These are phyloP conservation scores for Aurelia aurita DNA, from an alignment of 30 jellyfish, hydroid and myxozoan genomes.

Conservation along the genomic window DNA sequence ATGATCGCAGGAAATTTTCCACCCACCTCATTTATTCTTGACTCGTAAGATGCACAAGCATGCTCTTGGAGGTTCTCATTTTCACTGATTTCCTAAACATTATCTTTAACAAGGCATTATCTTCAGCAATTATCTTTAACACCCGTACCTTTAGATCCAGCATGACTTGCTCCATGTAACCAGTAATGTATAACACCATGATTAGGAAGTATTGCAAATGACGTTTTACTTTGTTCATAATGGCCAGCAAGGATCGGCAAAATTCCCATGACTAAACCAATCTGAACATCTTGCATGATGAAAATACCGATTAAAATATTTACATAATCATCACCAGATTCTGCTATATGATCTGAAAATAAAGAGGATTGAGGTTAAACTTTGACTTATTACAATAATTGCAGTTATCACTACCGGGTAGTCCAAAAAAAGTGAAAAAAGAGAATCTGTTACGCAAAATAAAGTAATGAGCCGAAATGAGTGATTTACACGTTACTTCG, in stretches of 20 bases:
- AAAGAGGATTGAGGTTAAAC: background rate
- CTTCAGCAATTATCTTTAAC: background rate
- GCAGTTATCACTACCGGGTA: background rate
- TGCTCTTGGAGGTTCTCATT: no score
- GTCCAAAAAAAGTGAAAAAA: no score
- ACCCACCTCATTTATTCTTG: no score
- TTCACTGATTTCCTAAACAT: no score
- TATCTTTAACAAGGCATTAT: no score
- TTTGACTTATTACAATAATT: background rate
- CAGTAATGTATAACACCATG: constrained; percentile 79
- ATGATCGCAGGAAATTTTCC: no score
- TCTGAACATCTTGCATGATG: constrained; percentile 86
- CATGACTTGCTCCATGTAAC: constrained; percentile 89
- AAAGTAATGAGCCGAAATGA: no score
- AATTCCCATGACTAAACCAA: constrained; percentile 89
- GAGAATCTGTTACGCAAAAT: no score
- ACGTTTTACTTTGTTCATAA: constrained; percentile 55
- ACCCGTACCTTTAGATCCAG: constrained; percentile 52
- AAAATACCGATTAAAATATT: constrained; percentile 78
- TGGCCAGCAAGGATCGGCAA: constrained; percentile 96
- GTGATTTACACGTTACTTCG: no score
- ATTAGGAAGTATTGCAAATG: constrained; percentile 76
- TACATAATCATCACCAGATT: constrained; percentile 67
- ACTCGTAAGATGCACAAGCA: no score
- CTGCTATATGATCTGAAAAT: constrained; percentile 52